phyloP scores from a whole-genome alignment of 2,888 invertebrate species.

The Aplocera efformata region DNA sequence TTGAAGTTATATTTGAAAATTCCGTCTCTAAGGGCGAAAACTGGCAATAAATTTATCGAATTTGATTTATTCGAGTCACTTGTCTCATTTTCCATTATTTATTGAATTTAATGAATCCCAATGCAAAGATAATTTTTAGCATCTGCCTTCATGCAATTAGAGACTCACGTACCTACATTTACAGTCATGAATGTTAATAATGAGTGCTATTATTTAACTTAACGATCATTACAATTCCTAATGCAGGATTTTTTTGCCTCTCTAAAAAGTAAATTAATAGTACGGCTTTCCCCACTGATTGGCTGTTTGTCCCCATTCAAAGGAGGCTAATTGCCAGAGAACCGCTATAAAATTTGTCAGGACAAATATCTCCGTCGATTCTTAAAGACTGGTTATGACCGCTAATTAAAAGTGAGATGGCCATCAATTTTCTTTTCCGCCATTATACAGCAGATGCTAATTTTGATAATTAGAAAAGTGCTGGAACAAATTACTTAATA shows the following conservation, averaged over 20 bases:
- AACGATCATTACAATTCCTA: neutral
- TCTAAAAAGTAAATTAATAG: conserved; percentile 17
- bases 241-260: too few relatives aligned
- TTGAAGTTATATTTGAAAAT: too few relatives aligned
- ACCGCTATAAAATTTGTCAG: conserved; percentile 36
- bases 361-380: conserved; percentile 30
- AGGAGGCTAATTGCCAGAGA: conserved; percentile 16
- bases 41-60: too few relatives aligned
- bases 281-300: neutral
- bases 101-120: too few relatives aligned
- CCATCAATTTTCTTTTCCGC: conserved; percentile 28
- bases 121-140: too few relatives aligned
- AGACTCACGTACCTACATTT: too few relatives aligned
- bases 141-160: too few relatives aligned
- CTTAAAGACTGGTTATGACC: conserved; percentile 32
- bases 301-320: conserved; percentile 12
- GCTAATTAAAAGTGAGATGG: conserved; percentile 41
- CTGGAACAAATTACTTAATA: conserved; percentile 5
- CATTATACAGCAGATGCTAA: conserved; percentile 14
- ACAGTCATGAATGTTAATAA: too few relatives aligned
- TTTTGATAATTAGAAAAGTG: conserved; percentile 18
- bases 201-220: too few relatives aligned
- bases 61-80: too few relatives aligned
- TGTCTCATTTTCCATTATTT: too few relatives aligned
- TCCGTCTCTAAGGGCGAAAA: too few relatives aligned